A percentile compares a stretch with the other conserved stretches of the same genome.
Conservation (phyloP, 2,888 invertebrate genomes). For the Philaethria dido region DNA sequence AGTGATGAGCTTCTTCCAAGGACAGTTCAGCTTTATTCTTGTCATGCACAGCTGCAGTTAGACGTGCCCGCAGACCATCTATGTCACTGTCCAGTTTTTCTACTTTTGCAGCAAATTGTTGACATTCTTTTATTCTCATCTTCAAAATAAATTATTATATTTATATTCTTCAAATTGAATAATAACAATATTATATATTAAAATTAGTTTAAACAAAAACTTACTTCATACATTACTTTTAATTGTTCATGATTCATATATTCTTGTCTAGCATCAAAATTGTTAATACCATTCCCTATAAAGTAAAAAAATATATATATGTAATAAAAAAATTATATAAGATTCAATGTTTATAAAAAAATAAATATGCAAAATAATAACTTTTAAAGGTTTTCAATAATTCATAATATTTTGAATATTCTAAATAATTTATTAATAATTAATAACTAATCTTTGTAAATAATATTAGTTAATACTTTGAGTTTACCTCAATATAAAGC, state of each 20-base stretch:
- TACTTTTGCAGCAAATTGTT: slow-evolving; percentile 69
- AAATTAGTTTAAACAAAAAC: not conserved
- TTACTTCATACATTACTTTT: slow-evolving; percentile 77
- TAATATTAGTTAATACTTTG: too few relatives aligned
- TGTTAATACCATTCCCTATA: slow-evolving; percentile 72
- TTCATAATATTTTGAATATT: too few relatives aligned
- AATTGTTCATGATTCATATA: slow-evolving; percentile 72
- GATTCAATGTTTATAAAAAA: too few relatives aligned
- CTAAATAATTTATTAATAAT: too few relatives aligned
- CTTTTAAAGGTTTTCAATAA: too few relatives aligned
- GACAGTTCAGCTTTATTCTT: slow-evolving; percentile 84
- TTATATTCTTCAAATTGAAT: not conserved
- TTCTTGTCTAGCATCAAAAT: slow-evolving; percentile 68
- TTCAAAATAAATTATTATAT: slow-evolving; percentile 47
- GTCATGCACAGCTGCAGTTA: slow-evolving; percentile 84
- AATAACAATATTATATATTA: too few relatives aligned
- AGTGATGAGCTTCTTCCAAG: slow-evolving; percentile 85
- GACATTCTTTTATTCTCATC: slow-evolving; percentile 78
- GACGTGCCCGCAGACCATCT: slow-evolving; percentile 80
- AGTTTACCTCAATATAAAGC: not conserved
- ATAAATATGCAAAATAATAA: too few relatives aligned
- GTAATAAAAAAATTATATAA: too few relatives aligned
- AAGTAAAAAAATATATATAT: slow-evolving; percentile 28
- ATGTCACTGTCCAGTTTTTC: slow-evolving; percentile 68
- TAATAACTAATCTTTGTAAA: too few relatives aligned